phyloP scores from a whole-genome alignment of 2,888 invertebrate genomes.

The Mimachlamys varia region DNA sequence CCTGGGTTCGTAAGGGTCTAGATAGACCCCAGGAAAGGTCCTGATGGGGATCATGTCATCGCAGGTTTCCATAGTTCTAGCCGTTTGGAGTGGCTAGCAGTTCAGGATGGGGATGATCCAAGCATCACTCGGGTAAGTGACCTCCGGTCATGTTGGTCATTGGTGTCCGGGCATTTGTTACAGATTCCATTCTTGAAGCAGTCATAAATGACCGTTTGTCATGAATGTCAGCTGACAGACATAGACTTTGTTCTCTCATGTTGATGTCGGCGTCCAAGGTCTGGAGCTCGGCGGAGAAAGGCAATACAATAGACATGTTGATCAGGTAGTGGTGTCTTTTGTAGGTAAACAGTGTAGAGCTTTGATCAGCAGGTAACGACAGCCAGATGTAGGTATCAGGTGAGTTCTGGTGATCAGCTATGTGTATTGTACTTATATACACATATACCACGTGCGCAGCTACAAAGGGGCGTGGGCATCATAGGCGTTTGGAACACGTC shows the following conservation, averaged over 20 bases:
- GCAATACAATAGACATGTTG: constrained; percentile 31
- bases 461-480: neutral
- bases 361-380: constrained; percentile 6
- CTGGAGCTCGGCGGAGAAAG: constrained; percentile 7
- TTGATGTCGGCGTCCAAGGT: neutral
- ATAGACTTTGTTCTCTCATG: neutral
- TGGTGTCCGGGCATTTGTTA: neutral
- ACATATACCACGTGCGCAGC: neutral
- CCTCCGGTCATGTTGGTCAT: neutral
- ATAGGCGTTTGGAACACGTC: neutral
- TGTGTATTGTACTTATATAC: neutral
- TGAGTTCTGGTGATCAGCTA: neutral
- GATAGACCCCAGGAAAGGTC: neutral
- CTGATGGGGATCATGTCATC: neutral
- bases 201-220: neutral
- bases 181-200: neutral
- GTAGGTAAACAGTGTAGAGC: neutral
- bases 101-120: neutral
- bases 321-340: constrained; percentile 13
- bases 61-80: neutral
- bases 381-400: constrained; percentile 4
- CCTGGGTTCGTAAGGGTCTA: neutral
- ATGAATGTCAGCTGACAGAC: neutral
- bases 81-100: neutral
- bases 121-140: neutral